Conservation (phyloP, 37 sponge, comb jelly and placozoan genomes). For the Halichondria panicea region DNA sequence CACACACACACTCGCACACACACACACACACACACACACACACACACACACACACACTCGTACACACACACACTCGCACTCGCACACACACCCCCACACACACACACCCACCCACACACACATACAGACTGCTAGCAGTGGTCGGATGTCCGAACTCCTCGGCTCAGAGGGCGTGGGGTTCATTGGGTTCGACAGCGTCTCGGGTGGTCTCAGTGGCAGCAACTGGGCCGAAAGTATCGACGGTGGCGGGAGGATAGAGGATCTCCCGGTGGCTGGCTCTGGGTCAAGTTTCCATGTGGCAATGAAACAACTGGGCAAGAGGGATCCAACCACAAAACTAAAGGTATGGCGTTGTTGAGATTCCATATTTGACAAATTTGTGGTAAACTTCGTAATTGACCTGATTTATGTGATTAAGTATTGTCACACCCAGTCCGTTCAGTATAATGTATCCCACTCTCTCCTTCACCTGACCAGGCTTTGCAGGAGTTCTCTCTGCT, state of each 20-base stretch:
- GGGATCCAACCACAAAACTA: constrained; percentile 64
- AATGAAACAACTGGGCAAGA: constrained; percentile 69
- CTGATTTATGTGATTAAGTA: too few relatives aligned
- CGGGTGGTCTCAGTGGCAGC: constrained; percentile 5
- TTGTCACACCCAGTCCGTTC: neutral
- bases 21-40: neutral
- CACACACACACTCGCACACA: neutral
- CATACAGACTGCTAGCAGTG: constrained; percentile 64
- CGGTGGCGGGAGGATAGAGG: neutral
- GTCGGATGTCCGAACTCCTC: constrained; percentile 57
- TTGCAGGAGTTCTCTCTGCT: constrained; percentile 53
- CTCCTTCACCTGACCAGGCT: constrained; percentile 41
- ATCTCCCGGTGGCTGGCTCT: neutral
- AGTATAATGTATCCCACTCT: neutral
- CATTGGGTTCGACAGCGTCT: constrained; percentile 63
- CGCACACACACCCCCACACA: neutral
- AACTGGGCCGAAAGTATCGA: neutral
- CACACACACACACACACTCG: neutral
- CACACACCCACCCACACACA: neutral
- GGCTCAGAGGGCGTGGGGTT: constrained; percentile 38
- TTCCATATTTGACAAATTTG: too few relatives aligned
- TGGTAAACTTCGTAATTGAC: too few relatives aligned
- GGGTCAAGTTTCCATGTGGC: constrained; percentile 46
- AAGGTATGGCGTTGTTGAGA: constrained; percentile 33
- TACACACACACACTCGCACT: neutral